Percentiles rank a stretch among this genome's conserved stretches.
These are phyloP conservation scores for Lagodon rhomboides DNA, from an alignment of 2,797 vertebrate species.

Conservation along the genomic window DNA sequence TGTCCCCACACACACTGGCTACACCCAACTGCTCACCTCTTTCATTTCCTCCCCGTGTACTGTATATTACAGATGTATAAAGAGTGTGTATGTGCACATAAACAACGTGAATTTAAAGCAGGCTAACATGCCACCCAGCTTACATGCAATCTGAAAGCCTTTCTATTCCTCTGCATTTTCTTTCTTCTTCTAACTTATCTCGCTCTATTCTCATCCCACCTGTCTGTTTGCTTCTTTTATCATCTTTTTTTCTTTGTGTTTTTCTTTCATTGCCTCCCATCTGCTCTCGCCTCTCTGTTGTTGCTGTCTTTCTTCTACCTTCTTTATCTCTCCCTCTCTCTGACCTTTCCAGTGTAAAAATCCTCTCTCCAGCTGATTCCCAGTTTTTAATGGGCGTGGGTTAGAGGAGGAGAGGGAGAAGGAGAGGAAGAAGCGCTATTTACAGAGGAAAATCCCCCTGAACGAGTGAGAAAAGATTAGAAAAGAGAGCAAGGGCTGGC, in stretches of 20 bases:
- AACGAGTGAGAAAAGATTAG: conserved; percentile 69
- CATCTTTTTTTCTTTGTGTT: conserved; percentile 59
- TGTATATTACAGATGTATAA: conserved; percentile 12
- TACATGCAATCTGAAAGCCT: conserved; percentile 47
- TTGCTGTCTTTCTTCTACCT: conserved; percentile 51
- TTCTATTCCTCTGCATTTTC: conserved; percentile 41
- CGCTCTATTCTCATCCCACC: conserved; percentile 53
- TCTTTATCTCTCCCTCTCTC: conserved; percentile 62
- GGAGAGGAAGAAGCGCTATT: conserved; percentile 51
- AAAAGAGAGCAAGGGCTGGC: conserved; percentile 55
- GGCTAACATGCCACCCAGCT: conserved; percentile 30
- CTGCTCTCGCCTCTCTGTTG: conserved; percentile 57
- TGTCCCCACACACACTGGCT: background rate
- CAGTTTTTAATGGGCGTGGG: conserved; percentile 66
- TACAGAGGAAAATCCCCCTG: conserved; percentile 71
- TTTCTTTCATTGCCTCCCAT: conserved; percentile 57
- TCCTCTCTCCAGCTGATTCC: conserved; percentile 66
- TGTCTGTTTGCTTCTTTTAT: conserved; percentile 57
- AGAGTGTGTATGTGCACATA: background rate
- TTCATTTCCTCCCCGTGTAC: conserved; percentile 10
- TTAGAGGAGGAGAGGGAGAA: conserved; percentile 25
- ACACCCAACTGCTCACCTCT: conserved; percentile 1
- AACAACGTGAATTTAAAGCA: conserved; percentile 40
- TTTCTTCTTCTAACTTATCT: conserved; percentile 46
- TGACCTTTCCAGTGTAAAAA: conserved; percentile 77